Conservation (phyloP, 2,888 invertebrate genomes). For the Heliconius hortense region DNA sequence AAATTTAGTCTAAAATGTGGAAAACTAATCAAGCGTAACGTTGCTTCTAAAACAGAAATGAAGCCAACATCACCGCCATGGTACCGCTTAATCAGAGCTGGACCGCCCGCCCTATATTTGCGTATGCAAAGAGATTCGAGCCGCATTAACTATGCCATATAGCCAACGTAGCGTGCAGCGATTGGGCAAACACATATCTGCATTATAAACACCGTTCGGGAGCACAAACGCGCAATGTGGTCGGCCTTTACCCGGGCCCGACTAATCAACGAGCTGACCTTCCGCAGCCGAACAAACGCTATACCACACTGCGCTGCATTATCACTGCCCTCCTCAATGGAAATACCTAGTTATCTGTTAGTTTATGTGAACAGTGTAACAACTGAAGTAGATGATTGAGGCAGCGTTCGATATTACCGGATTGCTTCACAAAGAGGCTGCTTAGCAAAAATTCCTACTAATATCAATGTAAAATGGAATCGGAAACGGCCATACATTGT, state of each 20-base stretch:
- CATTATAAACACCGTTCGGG: constrained; percentile 81
- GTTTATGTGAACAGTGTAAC: constrained; percentile 35
- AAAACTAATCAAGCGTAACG: constrained; percentile 69
- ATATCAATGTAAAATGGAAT: constrained; percentile 55
- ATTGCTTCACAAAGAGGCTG: constrained; percentile 10
- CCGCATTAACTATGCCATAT: constrained; percentile 82
- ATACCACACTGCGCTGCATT: constrained; percentile 53
- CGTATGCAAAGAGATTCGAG: constrained; percentile 82
- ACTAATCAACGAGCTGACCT: constrained; percentile 81
- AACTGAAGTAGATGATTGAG: constrained; percentile 21
- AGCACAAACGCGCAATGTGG: constrained; percentile 81
- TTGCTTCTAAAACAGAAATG: constrained; percentile 67
- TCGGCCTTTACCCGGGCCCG: constrained; percentile 78
- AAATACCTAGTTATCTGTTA: constrained; percentile 45
- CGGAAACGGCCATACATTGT: constrained; percentile 55
- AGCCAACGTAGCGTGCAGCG: constrained; percentile 80
- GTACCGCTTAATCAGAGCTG: constrained; percentile 80
- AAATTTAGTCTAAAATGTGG: constrained; percentile 47
- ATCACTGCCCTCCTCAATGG: constrained; percentile 42
- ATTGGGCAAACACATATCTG: constrained; percentile 83
- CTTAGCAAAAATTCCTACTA: constrained; percentile 4
- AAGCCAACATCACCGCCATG: constrained; percentile 67
- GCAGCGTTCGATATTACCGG: not conserved
- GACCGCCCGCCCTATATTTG: constrained; percentile 80
- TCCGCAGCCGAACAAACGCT: constrained; percentile 73